phyloP scores from a whole-genome alignment of 2,888 invertebrate genomes.

The Camptogramma bilineatum region DNA sequence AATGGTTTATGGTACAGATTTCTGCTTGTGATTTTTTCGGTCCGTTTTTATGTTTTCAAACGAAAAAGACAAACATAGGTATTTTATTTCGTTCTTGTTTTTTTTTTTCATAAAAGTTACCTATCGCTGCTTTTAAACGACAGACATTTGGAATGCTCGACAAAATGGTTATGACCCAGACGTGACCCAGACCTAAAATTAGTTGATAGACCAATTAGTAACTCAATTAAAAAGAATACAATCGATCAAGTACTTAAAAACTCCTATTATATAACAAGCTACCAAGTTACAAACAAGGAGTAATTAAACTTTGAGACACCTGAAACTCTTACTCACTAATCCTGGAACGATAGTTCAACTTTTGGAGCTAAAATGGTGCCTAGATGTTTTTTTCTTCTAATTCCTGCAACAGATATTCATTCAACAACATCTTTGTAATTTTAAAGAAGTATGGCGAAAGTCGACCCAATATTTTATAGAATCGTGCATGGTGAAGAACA shows the following conservation, averaged over 20 bases:
- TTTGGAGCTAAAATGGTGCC: no score
- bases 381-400: no score
- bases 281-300: constrained; percentile 35
- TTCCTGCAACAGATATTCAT: no score
- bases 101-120: no score
- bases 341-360: no score
- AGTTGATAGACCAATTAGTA: not conserved
- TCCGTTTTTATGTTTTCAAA: not conserved
- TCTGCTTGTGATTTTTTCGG: not conserved
- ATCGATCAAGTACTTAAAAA: constrained; percentile 12
- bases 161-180: no score
- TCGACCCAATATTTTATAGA: no score
- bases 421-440: no score
- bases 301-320: constrained; percentile 33
- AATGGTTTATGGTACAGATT: constrained; percentile 31
- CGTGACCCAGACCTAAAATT: not conserved
- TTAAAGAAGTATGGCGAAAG: no score
- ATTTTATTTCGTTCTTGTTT: no score
- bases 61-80: not conserved
- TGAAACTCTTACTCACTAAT: not conserved
- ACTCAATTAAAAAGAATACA: not conserved
- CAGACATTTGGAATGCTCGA: not conserved
- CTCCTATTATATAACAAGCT: constrained; percentile 5
- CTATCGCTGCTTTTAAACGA: no score
- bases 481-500: no score